Base-by-base conservation (phyloP, 2,797 vertebrate genomes). In the Acipenser oxyrinchus region DNA sequence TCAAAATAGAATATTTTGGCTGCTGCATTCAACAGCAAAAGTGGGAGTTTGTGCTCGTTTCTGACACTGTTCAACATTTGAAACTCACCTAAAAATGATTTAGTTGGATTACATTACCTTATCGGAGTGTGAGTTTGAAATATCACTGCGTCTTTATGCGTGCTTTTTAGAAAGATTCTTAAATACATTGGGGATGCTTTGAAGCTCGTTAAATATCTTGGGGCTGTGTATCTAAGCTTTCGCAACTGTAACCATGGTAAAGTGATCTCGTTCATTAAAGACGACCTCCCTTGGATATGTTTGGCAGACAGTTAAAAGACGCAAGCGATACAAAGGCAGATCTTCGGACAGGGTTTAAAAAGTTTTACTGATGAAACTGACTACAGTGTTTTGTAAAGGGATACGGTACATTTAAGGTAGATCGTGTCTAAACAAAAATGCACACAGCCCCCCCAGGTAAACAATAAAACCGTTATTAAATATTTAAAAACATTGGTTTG, bases 371-470 rank as follows among this genome's bases (percentile, higher is more conserved):
- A 77, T 72, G 77, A 67, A 77, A 78, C 74, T 72, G 64, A 70
- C 72, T 70, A 37, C 23, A 75, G 69, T 66, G 76, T 78, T 79
- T 78, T 75, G 73, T 75, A 73, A 76, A 74, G 76, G 78, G 74
- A 72, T 63, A 70, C 77, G 77, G 81, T 79, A 79, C 51, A 82
- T 82, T 87, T 88, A 89, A 89, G 88, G 85, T 86, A 75, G 84
- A n/a, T 66, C 70, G 57, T 48, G n/a, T 58, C 64, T 49, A 59
- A 66, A 64, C 23, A 37, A 37, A 37, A 37, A 37, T 37, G 23
- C 23, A 37, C 23, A 37, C 23, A 37, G 23, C 23, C 4, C 4
- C 23, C 23, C 23, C 23, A 37, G 23, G 2, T 37, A 37, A 37
- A 37, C 4, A 37, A 37, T 37, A 37, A 37, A 37, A 37, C 2